Evolutionary conservation across 2,797 vertebrate species (phyloP).

Genomic region (Syngnathus acus): DNA sequence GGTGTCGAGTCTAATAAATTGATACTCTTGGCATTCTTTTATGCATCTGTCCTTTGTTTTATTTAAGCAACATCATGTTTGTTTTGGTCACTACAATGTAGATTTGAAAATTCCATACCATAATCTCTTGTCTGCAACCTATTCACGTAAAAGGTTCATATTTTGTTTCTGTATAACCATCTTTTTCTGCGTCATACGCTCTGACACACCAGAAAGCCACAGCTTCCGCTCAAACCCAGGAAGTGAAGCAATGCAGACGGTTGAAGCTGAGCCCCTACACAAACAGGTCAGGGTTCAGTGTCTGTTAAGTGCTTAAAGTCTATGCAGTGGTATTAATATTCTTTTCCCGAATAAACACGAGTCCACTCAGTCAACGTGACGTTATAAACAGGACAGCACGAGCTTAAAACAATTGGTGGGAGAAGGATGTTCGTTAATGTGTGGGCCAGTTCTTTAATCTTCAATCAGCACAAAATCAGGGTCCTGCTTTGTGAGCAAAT

Average conservation of each 20-base stretch:
- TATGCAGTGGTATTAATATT: constrained; percentile 6
- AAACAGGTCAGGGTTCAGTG: constrained; percentile 3
- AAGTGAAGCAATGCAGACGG: constrained; percentile 38
- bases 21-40: background rate
- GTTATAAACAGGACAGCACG: constrained; percentile 17
- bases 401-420: background rate
- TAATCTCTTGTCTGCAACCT: background rate
- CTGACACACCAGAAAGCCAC: constrained; percentile 33
- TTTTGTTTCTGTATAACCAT: background rate
- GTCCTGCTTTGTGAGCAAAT: background rate
- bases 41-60: background rate
- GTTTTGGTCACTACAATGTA: background rate
- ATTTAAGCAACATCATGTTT: background rate
- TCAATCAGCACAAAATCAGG: background rate
- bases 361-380: constrained; percentile 19
- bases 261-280: constrained; percentile 4
- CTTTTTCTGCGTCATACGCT: constrained; percentile 2
- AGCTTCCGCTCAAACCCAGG: constrained; percentile 47
- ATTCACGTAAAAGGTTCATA: background rate
- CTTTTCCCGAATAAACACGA: constrained; percentile 20
- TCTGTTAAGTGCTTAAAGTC: background rate
- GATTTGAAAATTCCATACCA: background rate
- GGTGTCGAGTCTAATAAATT: background rate
- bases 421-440: background rate
- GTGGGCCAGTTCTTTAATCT: background rate